These are phyloP conservation scores for Melolontha melolontha DNA, from an alignment of 2,888 invertebrate genomes.

Conservation along the genomic window DNA sequence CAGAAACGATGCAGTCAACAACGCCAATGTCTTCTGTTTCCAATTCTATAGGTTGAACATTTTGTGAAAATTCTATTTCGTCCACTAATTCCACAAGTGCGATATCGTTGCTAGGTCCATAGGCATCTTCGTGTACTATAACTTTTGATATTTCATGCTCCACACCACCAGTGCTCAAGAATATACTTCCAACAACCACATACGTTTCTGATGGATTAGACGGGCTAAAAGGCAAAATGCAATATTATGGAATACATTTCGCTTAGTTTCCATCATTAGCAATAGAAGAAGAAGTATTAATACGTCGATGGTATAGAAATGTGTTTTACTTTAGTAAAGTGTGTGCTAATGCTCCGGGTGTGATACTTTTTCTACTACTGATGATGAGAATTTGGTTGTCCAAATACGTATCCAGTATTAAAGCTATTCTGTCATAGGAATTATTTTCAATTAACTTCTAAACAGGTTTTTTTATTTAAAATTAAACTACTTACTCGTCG, in stretches of 20 bases:
- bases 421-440: no score
- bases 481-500: no score
- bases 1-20: not conserved
- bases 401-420: no score
- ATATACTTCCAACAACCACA: not conserved
- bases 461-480: no score
- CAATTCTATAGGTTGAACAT: not conserved
- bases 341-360: no score
- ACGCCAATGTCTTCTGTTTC: not conserved
- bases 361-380: no score
- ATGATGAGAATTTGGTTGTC: no score
- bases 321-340: no score
- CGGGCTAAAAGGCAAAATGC: not conserved
- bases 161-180: not conserved
- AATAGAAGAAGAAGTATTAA: no score
- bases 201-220: not conserved
- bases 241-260: not conserved
- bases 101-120: not conserved
- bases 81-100: slow-evolving; percentile 3
- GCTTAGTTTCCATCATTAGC: no score
- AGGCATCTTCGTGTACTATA: not conserved
- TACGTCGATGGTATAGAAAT: no score
- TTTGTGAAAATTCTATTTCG: not conserved
- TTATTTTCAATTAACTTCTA: no score
- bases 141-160: not conserved